phyloP scores from a whole-genome alignment of 2,113 vertebrate genomes.

The Pungitius pungitius region DNA sequence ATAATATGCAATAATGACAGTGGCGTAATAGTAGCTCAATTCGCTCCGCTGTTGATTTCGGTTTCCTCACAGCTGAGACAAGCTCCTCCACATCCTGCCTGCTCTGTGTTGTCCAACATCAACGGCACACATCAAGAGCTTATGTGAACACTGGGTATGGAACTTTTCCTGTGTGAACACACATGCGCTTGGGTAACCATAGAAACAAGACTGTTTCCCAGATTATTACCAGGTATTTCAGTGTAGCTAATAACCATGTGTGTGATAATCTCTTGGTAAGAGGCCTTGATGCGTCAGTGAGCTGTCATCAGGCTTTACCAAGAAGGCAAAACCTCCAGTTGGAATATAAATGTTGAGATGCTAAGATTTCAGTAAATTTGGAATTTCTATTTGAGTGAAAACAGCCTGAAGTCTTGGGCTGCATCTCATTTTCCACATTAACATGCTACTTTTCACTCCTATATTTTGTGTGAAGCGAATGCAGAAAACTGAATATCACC shows the following conservation, averaged over 20 bases:
- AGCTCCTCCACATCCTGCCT: background rate
- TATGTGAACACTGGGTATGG: background rate
- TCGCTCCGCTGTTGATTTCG: background rate
- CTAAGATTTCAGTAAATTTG: background rate
- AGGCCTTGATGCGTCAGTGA: background rate
- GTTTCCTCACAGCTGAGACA: background rate
- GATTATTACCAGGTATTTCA: background rate
- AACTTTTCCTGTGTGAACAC: background rate
- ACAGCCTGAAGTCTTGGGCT: too few species aligned
- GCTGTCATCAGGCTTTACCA: background rate
- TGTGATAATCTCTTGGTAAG: background rate
- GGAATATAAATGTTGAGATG: background rate
- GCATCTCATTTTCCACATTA: too few species aligned
- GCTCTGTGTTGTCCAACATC: background rate
- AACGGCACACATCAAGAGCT: background rate
- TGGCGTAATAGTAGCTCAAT: too few species aligned
- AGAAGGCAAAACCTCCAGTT: too few species aligned
- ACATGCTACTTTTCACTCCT: background rate
- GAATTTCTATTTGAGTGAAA: background rate
- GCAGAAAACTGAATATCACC: background rate
- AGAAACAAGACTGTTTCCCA: constrained; percentile 5
- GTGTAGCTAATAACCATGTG: background rate
- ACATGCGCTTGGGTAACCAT: background rate
- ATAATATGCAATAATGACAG: background rate
- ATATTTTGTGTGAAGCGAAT: background rate